A percentile compares a stretch with the other conserved stretches of the same genome.
Conservation (phyloP, 2,888 invertebrate species). For the Lepeophtheirus nordmannii region DNA sequence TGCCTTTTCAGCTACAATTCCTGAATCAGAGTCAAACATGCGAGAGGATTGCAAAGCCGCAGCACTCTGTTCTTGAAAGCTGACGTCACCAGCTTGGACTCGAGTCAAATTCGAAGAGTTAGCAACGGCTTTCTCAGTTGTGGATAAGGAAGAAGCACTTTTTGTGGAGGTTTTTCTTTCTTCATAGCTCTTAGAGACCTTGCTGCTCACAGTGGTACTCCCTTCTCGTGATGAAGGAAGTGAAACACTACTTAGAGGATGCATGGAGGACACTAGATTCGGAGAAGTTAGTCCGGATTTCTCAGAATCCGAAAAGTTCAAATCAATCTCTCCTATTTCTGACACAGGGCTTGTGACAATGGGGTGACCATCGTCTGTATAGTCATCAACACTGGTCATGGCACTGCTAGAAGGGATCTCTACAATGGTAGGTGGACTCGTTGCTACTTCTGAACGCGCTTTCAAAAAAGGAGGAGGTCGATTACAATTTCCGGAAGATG, state of each 20-base stretch:
- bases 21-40: slow-evolving; percentile 40
- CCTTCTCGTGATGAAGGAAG: slow-evolving; percentile 21
- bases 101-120: slow-evolving; percentile 55
- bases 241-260: slow-evolving; percentile 3
- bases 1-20: slow-evolving; percentile 12
- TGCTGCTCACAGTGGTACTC: not conserved
- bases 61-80: slow-evolving; percentile 55
- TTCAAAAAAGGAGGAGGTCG: slow-evolving; percentile 4
- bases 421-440: slow-evolving; percentile 18
- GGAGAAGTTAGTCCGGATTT: slow-evolving; percentile 17
- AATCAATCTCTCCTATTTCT: slow-evolving; percentile 9
- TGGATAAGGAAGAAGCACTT: slow-evolving; percentile 57
- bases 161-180: slow-evolving; percentile 62
- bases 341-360: slow-evolving; percentile 14
- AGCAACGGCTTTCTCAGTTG: slow-evolving; percentile 56
- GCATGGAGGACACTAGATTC: slow-evolving; percentile 21
- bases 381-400: slow-evolving; percentile 11
- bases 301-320: not conserved
- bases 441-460: slow-evolving; percentile 11
- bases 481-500: slow-evolving; percentile 27
- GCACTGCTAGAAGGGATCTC: slow-evolving; percentile 15
- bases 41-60: slow-evolving; percentile 60
- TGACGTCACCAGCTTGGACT: slow-evolving; percentile 62
- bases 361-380: not conserved
- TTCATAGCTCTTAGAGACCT: slow-evolving; percentile 33